Conservation (phyloP, 2,797 vertebrate genomes). For the Peromyscus nudipes region DNA sequence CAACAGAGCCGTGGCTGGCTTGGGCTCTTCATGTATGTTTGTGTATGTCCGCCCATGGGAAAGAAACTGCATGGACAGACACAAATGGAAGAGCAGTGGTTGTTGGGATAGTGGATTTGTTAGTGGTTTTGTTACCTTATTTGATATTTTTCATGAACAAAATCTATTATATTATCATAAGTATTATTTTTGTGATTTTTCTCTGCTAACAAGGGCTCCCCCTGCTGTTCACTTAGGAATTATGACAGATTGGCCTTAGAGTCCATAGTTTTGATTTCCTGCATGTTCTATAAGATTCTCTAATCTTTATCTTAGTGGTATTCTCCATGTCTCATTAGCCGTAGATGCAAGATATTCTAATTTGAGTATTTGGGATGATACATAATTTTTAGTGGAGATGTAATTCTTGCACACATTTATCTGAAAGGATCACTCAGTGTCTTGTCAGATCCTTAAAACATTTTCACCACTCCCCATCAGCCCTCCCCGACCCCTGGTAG, state of each 20-base stretch:
- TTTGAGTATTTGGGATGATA: constrained; percentile 2
- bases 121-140: not conserved
- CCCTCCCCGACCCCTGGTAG: not conserved
- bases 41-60: not conserved
- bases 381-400: not conserved
- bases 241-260: not conserved
- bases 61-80: not conserved
- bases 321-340: not conserved
- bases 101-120: not conserved
- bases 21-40: not conserved
- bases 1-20: not conserved
- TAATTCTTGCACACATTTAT: not conserved
- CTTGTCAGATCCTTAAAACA: constrained; percentile 39
- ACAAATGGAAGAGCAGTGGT: not conserved
- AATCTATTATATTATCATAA: constrained; percentile 57
- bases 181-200: constrained; percentile 73
- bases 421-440: not conserved
- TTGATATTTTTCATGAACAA: constrained; percentile 37
- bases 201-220: constrained; percentile 80
- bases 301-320: not conserved
- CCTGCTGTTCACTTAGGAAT: constrained; percentile 75
- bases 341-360: not conserved
- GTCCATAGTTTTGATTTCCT: not conserved
- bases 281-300: constrained; percentile 2
- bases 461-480: not conserved